Base-by-base conservation (phyloP, 2,888 invertebrate genomes). In the Hirudinaria manillensis region DNA sequence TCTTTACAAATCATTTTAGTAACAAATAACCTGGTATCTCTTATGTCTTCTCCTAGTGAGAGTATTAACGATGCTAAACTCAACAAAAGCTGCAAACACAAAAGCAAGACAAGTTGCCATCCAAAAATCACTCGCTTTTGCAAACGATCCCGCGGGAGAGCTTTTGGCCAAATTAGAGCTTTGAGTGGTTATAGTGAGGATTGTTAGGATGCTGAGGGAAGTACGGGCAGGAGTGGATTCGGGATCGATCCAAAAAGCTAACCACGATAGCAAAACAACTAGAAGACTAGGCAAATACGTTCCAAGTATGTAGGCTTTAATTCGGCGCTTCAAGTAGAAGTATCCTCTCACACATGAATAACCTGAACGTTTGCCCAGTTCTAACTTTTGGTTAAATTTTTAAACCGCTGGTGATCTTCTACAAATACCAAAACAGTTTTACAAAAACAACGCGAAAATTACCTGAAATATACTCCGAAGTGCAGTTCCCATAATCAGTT, bases 241-340 rank as follows among this genome's bases (percentile, higher is more conserved):
- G n/a, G 80, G 74, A 77, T 79, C 79, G 74, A 80, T 80, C 80
- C 80, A 80, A 76, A 80, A 80, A 55, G 80, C 79, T 56, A 80
- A 78, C 80, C 80, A 80, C 61, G 79, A 79, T 51, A 80, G 78
- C 13, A 80, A 56, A 61, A 80, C 80, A 61, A 80, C 78, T 36
- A 80, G 79, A 38, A 78, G 51, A 67, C 76, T 77, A 29, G 80
- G 80, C 61, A 80, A 73, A 76, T 79, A 80, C 72, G 76, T 78
- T 65, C 80, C 79, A 32, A 80, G 61, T 32, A 80, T 66, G 76
- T 80, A 80, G 55, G 75, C 78, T 68, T 76, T 77, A 45, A 79
- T 74, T 29, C 78, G 79, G 7, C 80, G 76, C 70, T 72, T 74
- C 27, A 80, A 75, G 73, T 78, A 75, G 56, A 80, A 76, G 76